Evolutionary conservation across 1,140 invertebrate genomes (phyloP), one percentile per base, ranked within the genome.

Genomic region (Drosophila biarmipes): DNA sequence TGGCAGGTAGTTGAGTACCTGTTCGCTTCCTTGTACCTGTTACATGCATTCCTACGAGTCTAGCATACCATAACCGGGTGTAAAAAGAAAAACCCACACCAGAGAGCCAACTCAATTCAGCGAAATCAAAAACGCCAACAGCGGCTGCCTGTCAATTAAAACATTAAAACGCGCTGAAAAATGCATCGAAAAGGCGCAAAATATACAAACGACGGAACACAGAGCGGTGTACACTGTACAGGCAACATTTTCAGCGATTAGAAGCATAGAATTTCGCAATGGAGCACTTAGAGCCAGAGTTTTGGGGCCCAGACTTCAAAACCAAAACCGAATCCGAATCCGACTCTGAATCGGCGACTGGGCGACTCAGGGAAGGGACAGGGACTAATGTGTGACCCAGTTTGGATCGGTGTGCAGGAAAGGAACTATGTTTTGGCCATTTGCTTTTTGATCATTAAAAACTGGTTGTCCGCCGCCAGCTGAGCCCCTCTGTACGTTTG

Each of bases 201-300:
- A 46, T 35, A 52, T 43, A 78, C 49, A 37, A 45, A 42, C 34
- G 45, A 37, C 35, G 55, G 77, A 49, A 74, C 80, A 74, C 21
- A 11, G 73, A 24, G 24, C 24, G 24, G 24, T 24, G 24, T 24
- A 24, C 71, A 66, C 57, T 54, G 73, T n/a, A 53, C 55, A 37
- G 24, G 49, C 69, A 63, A 73, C 73, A 73, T 63, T 59, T 67
- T 35, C 62, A 52, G 55, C 66, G 84, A 89, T 89, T 89, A 89
- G 84, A 89, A 89, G 82, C 82, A 82, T 80, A 89, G 84, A 89
- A 89, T 89, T 89, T 89, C 84, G 84, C 74, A 84, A 89, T 89
- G 57, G 72, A 82, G 84, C 84, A 89, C 84, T 89, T 89, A 89
- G 76, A 75, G 84, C 46, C 49, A 21, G 24, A 67, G 63, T 15